Evolutionary conservation across 2,113 vertebrate genomes (phyloP), one percentile per base, ranked within the genome.

Genomic region (Maccullochella peelii): DNA sequence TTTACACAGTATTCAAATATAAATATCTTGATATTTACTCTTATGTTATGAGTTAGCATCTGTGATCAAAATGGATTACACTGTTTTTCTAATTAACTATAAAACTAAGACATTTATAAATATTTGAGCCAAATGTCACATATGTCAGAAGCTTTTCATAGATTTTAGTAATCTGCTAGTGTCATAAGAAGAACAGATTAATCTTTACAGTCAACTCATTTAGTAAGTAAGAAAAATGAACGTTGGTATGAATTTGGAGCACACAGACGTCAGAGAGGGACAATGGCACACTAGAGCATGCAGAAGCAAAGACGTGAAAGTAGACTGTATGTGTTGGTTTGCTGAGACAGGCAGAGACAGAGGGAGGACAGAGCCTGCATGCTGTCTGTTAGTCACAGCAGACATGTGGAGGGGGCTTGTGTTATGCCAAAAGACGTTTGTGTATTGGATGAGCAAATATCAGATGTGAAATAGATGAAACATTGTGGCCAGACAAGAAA

Each of bases 381-480:
- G 25, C 66, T 52, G 66, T 79, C 42, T 61, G 42, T 33, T 8
- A 65, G 63, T 25, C 44, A 71, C 55, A 23, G 47, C 23, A 62
- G 16, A 40, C 33, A 30, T 12, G 30, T 47, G 10, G 54, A 61
- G 55, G 27, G 33, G 50, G 8, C 6, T 49, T 49, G 15, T 12
- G 36, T 80, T 27, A 25, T 18, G 23, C 14, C 57, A 74, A 2
- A 59, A 23, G 42, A 25, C 27, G 1, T 14, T 11, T 6, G 38
- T 47, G 49, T 20, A 20, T 33, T 66, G 23, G 15, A 47, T 18
- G 18, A 23, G 38, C 59, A 81, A 65, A 80, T 20, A 65, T n/a
- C 52, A 44, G 27, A 73, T 47, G 49, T 33, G 10, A 66, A 36
- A 16, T 8, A n/a, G 25, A 47, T 73, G 33, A 62, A 63, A 63